Evolutionary conservation across 2,113 vertebrate species (phyloP), one percentile per base, ranked within the genome.

Genomic region (Oostethus manadensis): DNA sequence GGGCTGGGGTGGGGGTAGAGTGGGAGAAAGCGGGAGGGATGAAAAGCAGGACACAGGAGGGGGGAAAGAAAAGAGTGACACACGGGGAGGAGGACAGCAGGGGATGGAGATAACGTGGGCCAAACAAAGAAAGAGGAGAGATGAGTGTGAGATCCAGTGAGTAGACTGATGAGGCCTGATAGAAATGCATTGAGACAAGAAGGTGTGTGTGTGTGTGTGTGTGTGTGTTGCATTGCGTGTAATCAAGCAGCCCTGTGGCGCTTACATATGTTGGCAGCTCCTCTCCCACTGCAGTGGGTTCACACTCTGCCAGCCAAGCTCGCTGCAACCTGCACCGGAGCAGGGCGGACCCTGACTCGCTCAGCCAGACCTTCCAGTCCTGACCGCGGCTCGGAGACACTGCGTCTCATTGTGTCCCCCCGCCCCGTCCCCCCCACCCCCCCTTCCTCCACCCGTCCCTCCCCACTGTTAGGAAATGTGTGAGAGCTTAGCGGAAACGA

Each of bases 41-140:
- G 82, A 84, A 82, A 80, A 82, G 73, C 74, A 84, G 80, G 77
- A 74, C 76, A 68, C 62, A 73, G 68, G 71, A 80, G 74, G 73
- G 69, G 76, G 71, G 49, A 61, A 61, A 74, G 61, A 77, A 64
- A 47, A 63, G 66, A 66, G 72, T 66, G 71, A 79, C 62, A 73
- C 26, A 77, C 60, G 17, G 69, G 66, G 65, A 78, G 77, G 68
- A 78, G 76, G 76, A 83, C 84, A 83, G 84, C 82, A 78, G 78
- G 78, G 74, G 77, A 80, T 79, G 80, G 70, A 84, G 82, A 84
- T 81, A 84, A 74, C 57, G 66, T 45, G 61, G 77, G 54, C 78
- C 77, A 78, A 78, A 85, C 85, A 84, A 83, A 87, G 81, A 83
- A 62, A 51, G 67, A 45, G 29, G 70, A 58, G 67, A 62, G 75